Conservation (phyloP, 2,888 invertebrate species). For the Anaspis maculata region DNA sequence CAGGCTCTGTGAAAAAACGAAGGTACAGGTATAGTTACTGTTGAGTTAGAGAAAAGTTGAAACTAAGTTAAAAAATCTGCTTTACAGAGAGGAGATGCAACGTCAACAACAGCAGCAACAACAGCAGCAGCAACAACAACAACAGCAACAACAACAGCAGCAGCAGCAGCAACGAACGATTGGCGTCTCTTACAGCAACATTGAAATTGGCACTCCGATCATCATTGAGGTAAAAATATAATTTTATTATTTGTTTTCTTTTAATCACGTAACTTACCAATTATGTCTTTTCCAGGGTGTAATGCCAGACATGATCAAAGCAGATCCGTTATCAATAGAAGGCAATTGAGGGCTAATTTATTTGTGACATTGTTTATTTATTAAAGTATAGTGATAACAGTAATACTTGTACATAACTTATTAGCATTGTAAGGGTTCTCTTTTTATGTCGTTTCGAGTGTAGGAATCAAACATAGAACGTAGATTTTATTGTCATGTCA, state of each 20-base stretch:
- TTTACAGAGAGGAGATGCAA: slow-evolving; percentile 25
- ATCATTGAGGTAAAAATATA: slow-evolving; percentile 36
- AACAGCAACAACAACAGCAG: slow-evolving; percentile 29
- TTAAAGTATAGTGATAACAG: no score
- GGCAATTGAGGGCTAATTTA: no score
- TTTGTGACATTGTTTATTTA: no score
- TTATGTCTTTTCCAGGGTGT: slow-evolving; percentile 26
- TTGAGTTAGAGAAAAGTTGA: slow-evolving; percentile 1
- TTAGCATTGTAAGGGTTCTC: no score
- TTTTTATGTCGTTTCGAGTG: no score
- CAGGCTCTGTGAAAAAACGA: slow-evolving; percentile 49
- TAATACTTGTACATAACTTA: no score
- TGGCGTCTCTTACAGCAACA: slow-evolving; percentile 34
- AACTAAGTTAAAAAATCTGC: slow-evolving; percentile 2
- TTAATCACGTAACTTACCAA: no score
- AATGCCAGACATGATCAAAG: slow-evolving; percentile 32
- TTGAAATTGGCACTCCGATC: slow-evolving; percentile 35
- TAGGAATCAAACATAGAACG: no score
- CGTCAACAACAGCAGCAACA: slow-evolving; percentile 18
- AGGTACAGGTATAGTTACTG: slow-evolving; percentile 25
- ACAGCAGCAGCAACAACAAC: slow-evolving; percentile 22
- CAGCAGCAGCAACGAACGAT: slow-evolving; percentile 33
- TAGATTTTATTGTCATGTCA: no score
- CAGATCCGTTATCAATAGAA: slow-evolving; percentile 30
- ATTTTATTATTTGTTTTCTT: no score